Conservation (phyloP, 2,888 invertebrate genomes). For the Lumbricus terrestris region DNA sequence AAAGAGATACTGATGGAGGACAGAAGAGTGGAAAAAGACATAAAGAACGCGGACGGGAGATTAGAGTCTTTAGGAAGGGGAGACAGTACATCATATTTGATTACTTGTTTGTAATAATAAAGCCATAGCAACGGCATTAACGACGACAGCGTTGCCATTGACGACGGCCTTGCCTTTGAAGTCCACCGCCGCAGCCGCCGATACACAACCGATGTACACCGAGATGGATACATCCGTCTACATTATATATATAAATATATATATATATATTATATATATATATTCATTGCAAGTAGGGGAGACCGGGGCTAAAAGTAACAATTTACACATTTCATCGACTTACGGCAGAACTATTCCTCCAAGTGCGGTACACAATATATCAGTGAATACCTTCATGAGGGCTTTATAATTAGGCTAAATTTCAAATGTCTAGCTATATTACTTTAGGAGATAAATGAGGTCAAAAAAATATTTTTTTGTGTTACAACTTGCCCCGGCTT, state of each 20-base stretch:
- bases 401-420: too few relatives aligned
- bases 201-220: background rate
- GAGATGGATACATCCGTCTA: background rate
- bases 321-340: too few relatives aligned
- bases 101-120: background rate
- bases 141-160: background rate
- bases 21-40: background rate
- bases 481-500: too few relatives aligned
- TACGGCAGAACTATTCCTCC: too few relatives aligned
- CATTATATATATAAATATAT: background rate
- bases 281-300: too few relatives aligned
- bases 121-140: background rate
- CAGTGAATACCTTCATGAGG: too few relatives aligned
- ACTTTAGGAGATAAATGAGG: too few relatives aligned
- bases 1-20: too few relatives aligned
- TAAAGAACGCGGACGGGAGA: background rate
- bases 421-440: too few relatives aligned
- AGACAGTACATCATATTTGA: background rate
- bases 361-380: too few relatives aligned
- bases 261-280: background rate
- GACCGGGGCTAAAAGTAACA: too few relatives aligned
- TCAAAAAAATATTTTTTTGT: too few relatives aligned
- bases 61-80: background rate
- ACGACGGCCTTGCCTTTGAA: background rate
- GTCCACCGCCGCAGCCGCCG: background rate